Base-by-base conservation (phyloP, 2,888 invertebrate species). In the Drepana falcataria region DNA sequence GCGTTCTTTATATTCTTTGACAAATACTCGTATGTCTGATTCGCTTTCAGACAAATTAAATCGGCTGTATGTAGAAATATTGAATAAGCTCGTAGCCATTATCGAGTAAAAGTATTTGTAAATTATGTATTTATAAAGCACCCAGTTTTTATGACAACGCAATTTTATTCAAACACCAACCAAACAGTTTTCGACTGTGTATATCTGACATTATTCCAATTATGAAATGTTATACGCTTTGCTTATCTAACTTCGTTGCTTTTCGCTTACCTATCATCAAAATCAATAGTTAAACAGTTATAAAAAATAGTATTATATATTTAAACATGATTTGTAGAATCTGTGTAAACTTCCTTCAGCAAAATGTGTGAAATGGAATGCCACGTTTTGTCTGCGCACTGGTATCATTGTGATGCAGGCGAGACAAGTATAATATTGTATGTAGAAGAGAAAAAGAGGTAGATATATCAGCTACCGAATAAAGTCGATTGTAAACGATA, bases 21-120 rank as follows among this genome's bases (percentile, higher is more conserved):
- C 59, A n/a, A 90, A 82, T 21, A 78, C 53, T 35, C 66, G 59
- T 21, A 87, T 81, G 60, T 87, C 86, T 1, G 87, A 85, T 55
- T 67, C 58, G 37, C 58, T 68, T 37, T 67, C 68, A 0, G 75
- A 71, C 55, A 83, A 57, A 68, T 83, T 84, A 58, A 72, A 80
- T 37, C 80, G 75, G 55, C 76, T 81, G 57, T 80, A 79, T 2
- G 68, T 65, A 4, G 77, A 65, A 44, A 76, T 60, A 52, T 74
- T 71, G n/a, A 69, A 72, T 21, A 67, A 55, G 35, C 64, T 47
- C 48, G 67, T 69, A 1, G 67, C 67, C 52, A 70, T 65, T 76
- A 76, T 78, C 59, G 53, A 56, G 35, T 40, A 40, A 6, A 2
- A 40, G 2, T 2, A 7, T 40, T 40, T 3, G 7, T 37, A 40